Base-by-base conservation (phyloP, 1,140 invertebrate genomes). In the Pseudomyrmex flavicornis region DNA sequence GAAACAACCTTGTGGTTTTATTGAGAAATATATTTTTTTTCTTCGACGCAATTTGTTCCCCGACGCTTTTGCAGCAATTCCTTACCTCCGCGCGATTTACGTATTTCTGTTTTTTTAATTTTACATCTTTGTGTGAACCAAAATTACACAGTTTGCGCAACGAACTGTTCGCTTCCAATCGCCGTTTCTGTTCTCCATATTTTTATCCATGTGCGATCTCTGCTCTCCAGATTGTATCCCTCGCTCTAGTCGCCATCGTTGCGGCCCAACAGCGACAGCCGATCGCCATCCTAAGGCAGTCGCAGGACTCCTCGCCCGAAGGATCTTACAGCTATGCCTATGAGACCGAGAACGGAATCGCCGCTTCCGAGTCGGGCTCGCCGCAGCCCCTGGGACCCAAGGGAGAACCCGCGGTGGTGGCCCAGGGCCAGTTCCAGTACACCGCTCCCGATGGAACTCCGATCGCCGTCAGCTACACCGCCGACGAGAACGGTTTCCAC, bases 291-390 rank as follows among this genome's bases (percentile, higher is more conserved):
- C 46, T 95, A 7, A 89, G 89, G 13, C 93, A 94, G 13, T 56
- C 93, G 0, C 84, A 90, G 8, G 93, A 95, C 59, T 74, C 90
- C 1, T 86, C 90, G 5, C 91, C 93, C 0, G 94, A 95, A 15
- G 94, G 94, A 20, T 69, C 89, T 0, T 95, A 95, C 84, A 22
- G 54, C 1, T 95, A 73, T 82, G 93, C 94, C 8, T 96, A 95
- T 89, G 96, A 96, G 85, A 96, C 96, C 7, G 95, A 95, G 48
- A 96, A 96, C 86, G 96, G 96, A 63, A 96, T 96, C 35, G 90
- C 93, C 2, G 95, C 93, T 4, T 91, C 95, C 35, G 96, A 96
- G 89, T 91, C 89, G 20, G 96, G 96, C 44, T 92, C 91, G 48
- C 92, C 95, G 10, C 93, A 94, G 61, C 89, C 90, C 84, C 22